phyloP scores from a whole-genome alignment of 2,888 invertebrate genomes.

The Agrilus cyanescens region DNA sequence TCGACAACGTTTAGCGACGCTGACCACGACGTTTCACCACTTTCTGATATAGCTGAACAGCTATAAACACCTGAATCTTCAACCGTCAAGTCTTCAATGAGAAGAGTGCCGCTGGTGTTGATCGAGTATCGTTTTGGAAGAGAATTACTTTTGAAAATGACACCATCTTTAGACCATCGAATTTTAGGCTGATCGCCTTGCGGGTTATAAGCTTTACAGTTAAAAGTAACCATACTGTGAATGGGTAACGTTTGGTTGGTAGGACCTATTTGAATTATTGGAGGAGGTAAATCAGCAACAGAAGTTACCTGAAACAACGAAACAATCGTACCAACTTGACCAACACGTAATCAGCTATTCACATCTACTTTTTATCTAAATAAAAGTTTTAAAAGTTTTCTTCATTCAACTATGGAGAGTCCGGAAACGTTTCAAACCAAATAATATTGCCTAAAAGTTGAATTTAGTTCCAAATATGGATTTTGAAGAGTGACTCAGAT shows the following conservation, averaged over 20 bases:
- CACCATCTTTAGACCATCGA: conserved; percentile 67
- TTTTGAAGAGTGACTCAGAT: too few species aligned
- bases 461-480: too few species aligned
- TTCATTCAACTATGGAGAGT: too few species aligned
- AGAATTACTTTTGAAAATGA: conserved; percentile 41
- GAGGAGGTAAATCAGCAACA: conserved; percentile 70
- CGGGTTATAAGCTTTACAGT: conserved; percentile 56
- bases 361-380: too few species aligned
- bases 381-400: too few species aligned
- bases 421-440: too few species aligned
- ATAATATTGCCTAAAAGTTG: too few species aligned
- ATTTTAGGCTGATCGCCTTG: conserved; percentile 61
- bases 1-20: conserved; percentile 55
- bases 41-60: conserved; percentile 72
- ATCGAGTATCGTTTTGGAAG: conserved; percentile 41
- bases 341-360: too few species aligned
- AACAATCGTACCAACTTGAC: too few species aligned
- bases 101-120: conserved; percentile 56
- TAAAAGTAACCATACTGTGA: conserved; percentile 64
- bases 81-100: conserved; percentile 65
- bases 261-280: conserved; percentile 76
- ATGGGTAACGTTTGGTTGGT: conserved; percentile 76
- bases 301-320: conserved; percentile 50
- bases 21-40: conserved; percentile 75
- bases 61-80: conserved; percentile 70